Base-by-base conservation (phyloP, 2,888 invertebrate genomes). In the Andrena chrysosceles region DNA sequence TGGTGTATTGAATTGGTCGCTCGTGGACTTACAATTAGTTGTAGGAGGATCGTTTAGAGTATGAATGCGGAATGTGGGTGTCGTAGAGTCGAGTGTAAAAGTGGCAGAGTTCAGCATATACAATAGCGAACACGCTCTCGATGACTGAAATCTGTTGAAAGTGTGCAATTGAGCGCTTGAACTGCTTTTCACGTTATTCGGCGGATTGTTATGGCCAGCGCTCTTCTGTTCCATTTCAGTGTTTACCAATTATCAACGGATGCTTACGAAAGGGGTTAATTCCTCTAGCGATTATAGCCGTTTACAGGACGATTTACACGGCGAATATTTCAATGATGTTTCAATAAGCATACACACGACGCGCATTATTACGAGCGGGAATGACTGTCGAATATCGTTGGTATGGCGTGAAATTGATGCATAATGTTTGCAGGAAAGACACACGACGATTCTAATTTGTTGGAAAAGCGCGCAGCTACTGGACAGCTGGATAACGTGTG, bases 271-370 rank as follows among this genome's bases (percentile, higher is more conserved):
- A 74, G 42, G 76, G 84, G 49, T 83, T 63, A 72, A 77, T 83
- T 77, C 62, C 70, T 54, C 63, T 35, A 35, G 49, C 54, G 64
- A 78, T 78, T 74, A 78, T 60, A 56, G 13, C 48, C 13, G n/a
- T 33, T 59, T 59, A 42, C 48, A 42, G 26, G 59, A 16, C 74
- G 67, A 82, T 84, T 84, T 82, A 71, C 74, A 48, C 20, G 62
- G 20, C 70, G 82, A 82, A 78, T 78, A 78, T 84, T 82, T 82
- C 71, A 52, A 59, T 69, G 74, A 82, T 82, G 78, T 84, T 82
- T 82, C 78, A 75, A 82, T 75, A 77, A 82, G 78, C 73, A 26
- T n/a, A 54, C 67, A 59, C 33, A 23, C 77, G 63, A 64, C 74
- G 52, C 56, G 52, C 77, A 66, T 81, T 83, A 72, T 73, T 83